Percentiles rank a stretch among this genome's conserved stretches.
phyloP scores from a whole-genome alignment of 2,797 vertebrate species.

The Otus scops region DNA sequence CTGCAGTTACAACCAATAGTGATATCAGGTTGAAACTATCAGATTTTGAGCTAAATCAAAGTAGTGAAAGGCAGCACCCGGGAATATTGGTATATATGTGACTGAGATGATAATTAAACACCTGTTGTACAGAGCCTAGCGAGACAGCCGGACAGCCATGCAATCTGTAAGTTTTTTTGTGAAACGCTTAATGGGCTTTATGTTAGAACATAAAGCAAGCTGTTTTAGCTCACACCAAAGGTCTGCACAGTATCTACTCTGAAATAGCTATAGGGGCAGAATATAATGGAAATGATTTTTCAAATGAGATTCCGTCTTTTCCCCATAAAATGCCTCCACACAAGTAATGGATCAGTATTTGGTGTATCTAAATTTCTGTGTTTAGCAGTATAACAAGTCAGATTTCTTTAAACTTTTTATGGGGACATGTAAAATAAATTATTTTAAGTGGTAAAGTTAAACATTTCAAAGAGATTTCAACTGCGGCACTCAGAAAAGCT shows the following conservation, averaged over 20 bases:
- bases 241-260: not conserved
- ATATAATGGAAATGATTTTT: not conserved
- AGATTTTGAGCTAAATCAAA: not conserved
- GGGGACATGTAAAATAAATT: not conserved
- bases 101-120: conserved; percentile 13
- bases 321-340: not conserved
- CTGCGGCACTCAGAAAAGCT: not conserved
- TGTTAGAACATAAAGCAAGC: not conserved
- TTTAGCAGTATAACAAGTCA: not conserved
- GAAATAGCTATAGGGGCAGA: not conserved
- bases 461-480: not conserved
- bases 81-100: not conserved
- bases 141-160: not conserved
- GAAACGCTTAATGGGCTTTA: not conserved
- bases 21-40: not conserved
- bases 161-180: not conserved
- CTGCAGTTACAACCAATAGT: not conserved
- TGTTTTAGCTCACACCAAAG: not conserved
- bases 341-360: fast-evolving
- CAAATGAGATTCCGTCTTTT: not conserved
- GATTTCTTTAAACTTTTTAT: not conserved
- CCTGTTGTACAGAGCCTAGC: not conserved
- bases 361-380: not conserved
- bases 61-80: not conserved
- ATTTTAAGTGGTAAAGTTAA: not conserved